Evolutionary conservation across 2,113 vertebrate species (phyloP), one percentile per base, ranked within the genome.

Genomic region (Amphilophus citrinellus): DNA sequence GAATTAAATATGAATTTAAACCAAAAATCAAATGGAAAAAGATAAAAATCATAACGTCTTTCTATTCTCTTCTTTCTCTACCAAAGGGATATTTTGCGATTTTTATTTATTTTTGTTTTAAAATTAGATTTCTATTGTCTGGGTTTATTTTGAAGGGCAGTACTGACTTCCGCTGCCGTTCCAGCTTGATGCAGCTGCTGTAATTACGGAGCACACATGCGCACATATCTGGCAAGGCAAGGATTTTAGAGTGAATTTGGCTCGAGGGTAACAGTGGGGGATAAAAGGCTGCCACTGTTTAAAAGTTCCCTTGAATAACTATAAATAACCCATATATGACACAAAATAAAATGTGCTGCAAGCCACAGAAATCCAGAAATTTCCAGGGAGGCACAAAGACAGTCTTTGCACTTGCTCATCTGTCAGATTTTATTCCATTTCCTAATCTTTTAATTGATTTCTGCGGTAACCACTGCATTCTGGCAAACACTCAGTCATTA

Each of bases 91-190:
- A 2, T 50, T 50, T 71, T 50, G 14, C 15, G 7, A 15, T 4
- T 30, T 7, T 68, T 18, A 30, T 27, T 11, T 27, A 47, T 27
- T 18, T 47, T 0, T 0, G n/a, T 44, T 47, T 47, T 71, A 50
- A 50, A 27, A 17, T 50, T 13, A 24, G 15, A 50, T 18, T 27
- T 27, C 30, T 0, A 17, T 27, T 13, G 17, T 0, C 44, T 20
- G 17, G 30, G 27, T 89, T 94, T 92, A 91, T 61, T 92, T 79
- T 94, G 91, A 93, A 92, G 77, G 13, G 9, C 9, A 2, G 3
- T 5, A 3, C 4, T 20, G 1, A 18, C 47, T 87, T 90, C 88
- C 85, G 62, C 62, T 53, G 22, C 10, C 32, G 11, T 2, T 24
- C 17, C 24, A 6, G 15, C 75, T 90, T 80, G 65, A 84, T 58